Base-by-base conservation (phyloP, 2,113 vertebrate species). In the Serinus canaria region DNA sequence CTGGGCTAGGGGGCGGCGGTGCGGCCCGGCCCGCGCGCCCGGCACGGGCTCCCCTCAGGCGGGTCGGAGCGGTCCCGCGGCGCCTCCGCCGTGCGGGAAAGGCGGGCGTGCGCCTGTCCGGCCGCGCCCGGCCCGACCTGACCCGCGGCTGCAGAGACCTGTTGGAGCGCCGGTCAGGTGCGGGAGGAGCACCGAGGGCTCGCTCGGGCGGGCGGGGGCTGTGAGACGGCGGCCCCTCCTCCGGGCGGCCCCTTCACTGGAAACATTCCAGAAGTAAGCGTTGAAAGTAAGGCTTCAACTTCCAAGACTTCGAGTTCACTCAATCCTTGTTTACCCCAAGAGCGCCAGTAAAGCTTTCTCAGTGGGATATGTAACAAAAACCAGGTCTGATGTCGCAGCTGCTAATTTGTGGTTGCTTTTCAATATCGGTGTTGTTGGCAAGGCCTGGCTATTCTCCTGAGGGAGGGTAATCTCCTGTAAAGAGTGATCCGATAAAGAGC, bases 391-490 rank as follows among this genome's bases (percentile, higher is more conserved):
- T 44, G 19, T 33, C 18, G 2, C 0, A 30, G 27, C 11, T 63
- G 43, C 15, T 58, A 10, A 18, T 19, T 30, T n/a, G 6, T 12
- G 33, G 25, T 13, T 44, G 15, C 23, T 83, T 80, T 74, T 85
- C 53, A 37, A 1, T 33, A 15, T 3, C 3, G 0, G 1, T 41
- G 53, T 53, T 41, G 18, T 5, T 73, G 35, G 33, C 0, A 6
- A 58, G 28, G 58, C 22, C 13, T 35, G 1, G 0, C 21, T 50
- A 0, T 49, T 47, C 27, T 23, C 9, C 44, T 86, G 15, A 2
- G 25, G 14, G 27, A n/a, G n/a, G 2, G 11, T 28, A 13, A 63
- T 33, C 15, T 25, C 6, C 15, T 41, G 10, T 18, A 14, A 33
- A 13, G 14, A 39, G 28, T 21, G 39, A 27, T 53, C 50, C 28